phyloP scores from a whole-genome alignment of 2,113 vertebrate species.

The Bubo scandiacus region DNA sequence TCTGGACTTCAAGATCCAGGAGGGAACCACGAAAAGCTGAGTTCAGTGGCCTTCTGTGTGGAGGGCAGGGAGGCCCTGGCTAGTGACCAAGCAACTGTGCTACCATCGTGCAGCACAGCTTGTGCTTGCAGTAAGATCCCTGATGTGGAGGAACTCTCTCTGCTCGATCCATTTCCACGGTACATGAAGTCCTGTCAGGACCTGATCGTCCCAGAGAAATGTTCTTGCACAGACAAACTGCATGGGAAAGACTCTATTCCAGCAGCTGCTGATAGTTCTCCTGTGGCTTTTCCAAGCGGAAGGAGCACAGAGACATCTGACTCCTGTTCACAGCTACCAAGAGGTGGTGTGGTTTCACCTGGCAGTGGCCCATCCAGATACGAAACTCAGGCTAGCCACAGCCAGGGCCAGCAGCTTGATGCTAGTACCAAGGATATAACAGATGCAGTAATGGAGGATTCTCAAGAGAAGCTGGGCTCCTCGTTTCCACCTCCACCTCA shows the following conservation, averaged over 20 bases:
- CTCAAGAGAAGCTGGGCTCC: slow-evolving; percentile 70
- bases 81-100: neutral
- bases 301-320: slow-evolving; percentile 5
- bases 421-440: slow-evolving; percentile 67
- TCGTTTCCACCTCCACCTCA: slow-evolving; percentile 58
- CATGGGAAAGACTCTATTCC: slow-evolving; percentile 19
- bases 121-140: slow-evolving; percentile 67
- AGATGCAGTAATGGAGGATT: slow-evolving; percentile 64
- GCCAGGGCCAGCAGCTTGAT: slow-evolving; percentile 53
- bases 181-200: slow-evolving; percentile 82
- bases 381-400: slow-evolving; percentile 49
- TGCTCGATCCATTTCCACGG: slow-evolving; percentile 78
- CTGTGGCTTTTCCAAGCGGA: neutral
- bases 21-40: slow-evolving; percentile 41
- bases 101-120: neutral
- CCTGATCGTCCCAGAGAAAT: slow-evolving; percentile 76
- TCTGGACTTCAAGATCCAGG: slow-evolving; percentile 59
- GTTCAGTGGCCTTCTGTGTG: neutral
- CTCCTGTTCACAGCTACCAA: neutral
- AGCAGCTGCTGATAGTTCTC: slow-evolving; percentile 16
- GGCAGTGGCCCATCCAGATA: neutral
- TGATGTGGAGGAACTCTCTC: slow-evolving; percentile 77
- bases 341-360: neutral
- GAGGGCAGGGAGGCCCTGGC: slow-evolving; percentile 23
- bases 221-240: slow-evolving; percentile 55